Evolutionary conservation across 2,888 invertebrate genomes (phyloP).

Genomic region (Drosophila mayaguana): DNA sequence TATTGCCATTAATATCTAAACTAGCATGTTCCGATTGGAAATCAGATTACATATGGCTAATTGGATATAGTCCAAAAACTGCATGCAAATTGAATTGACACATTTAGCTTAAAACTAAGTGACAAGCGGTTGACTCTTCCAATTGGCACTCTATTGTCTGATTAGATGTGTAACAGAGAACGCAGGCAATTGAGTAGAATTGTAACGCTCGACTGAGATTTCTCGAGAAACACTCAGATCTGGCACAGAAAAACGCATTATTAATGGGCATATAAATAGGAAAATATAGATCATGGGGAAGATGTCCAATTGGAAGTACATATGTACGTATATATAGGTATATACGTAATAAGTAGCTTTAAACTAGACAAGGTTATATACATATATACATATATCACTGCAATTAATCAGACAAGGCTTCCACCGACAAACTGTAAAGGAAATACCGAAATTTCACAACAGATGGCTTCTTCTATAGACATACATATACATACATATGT

Average conservation of each 20-base stretch:
- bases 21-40: neutral
- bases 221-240: neutral
- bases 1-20: neutral
- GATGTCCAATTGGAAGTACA: neutral
- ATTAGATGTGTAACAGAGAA: neutral
- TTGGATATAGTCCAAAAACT: neutral
- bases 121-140: slow-evolving; percentile 1
- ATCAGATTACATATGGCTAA: neutral
- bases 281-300: neutral
- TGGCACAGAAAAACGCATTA: slow-evolving; percentile 1
- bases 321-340: neutral
- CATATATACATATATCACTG: neutral
- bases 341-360: too few relatives aligned
- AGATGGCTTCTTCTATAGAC: neutral
- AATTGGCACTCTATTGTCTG: slow-evolving; percentile 3
- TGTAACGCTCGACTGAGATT: slow-evolving; percentile 2
- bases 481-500: neutral
- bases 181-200: slow-evolving; percentile 6
- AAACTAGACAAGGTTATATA: neutral
- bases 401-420: too few relatives aligned
- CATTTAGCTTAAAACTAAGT: slow-evolving; percentile 3
- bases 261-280: neutral
- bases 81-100: slow-evolving; percentile 9
- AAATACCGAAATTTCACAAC: neutral
- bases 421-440: neutral